These are phyloP conservation scores for Taurulus bubalis DNA, from an alignment of 2,113 vertebrate species.

Conservation along the genomic window DNA sequence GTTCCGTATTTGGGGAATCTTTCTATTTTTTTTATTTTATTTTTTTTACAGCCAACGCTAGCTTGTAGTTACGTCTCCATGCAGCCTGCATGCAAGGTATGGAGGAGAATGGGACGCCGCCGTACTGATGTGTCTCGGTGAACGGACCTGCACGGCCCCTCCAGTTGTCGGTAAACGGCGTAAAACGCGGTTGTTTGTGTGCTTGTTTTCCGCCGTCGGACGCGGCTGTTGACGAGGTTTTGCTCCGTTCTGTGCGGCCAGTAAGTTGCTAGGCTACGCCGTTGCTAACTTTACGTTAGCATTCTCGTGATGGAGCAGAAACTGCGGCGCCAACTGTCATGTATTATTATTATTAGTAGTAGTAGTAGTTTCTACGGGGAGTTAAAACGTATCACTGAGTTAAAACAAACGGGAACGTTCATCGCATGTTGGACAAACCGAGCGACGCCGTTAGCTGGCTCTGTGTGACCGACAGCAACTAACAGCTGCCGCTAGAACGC, in stretches of 20 bases:
- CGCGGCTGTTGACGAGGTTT: constrained; percentile 33
- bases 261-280: constrained; percentile 58
- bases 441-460: background rate
- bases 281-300: constrained; percentile 64
- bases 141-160: constrained; percentile 35
- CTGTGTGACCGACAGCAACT: background rate
- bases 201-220: background rate
- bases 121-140: constrained; percentile 35
- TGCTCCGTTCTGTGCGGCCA: constrained; percentile 3
- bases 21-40: background rate
- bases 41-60: constrained; percentile 18
- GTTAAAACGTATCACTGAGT: background rate
- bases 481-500: constrained; percentile 9
- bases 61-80: constrained; percentile 45
- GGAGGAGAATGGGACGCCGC: constrained; percentile 57
- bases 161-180: constrained; percentile 52
- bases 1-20: constrained; percentile 48
- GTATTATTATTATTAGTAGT: background rate
- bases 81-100: constrained; percentile 45
- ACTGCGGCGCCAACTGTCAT: background rate
- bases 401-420: background rate
- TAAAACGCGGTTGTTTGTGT: background rate
- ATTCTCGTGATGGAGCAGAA: background rate
- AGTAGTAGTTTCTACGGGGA: background rate
- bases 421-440: background rate